phyloP scores from a whole-genome alignment of 1,140 invertebrate species.

The Aradophagus sp. region DNA sequence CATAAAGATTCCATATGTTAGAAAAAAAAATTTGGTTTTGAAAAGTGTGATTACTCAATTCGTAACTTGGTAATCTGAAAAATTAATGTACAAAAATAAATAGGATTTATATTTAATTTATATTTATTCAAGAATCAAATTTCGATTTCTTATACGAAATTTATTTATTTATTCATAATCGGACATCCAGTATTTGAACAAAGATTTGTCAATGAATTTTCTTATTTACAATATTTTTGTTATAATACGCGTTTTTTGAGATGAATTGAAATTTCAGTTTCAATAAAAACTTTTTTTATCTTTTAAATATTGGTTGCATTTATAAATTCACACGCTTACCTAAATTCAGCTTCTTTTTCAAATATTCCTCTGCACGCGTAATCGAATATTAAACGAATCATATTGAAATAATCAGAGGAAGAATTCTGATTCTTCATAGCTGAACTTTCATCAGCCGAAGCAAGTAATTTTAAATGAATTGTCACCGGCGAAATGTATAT shows the following conservation, averaged over 20 bases:
- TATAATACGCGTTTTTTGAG: too few species aligned
- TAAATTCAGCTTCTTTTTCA: slow-evolving; percentile 76
- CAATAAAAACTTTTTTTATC: too few species aligned
- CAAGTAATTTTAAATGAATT: slow-evolving; percentile 80
- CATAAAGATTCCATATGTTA: slow-evolving; percentile 83
- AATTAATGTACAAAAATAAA: slow-evolving; percentile 12
- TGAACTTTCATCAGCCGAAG: slow-evolving; percentile 59
- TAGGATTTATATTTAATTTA: slow-evolving; percentile 2
- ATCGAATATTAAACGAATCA: slow-evolving; percentile 63
- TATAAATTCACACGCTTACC: slow-evolving; percentile 62
- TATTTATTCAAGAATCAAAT: slow-evolving; percentile 3
- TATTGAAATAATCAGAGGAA: slow-evolving; percentile 58
- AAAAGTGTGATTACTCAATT: slow-evolving; percentile 80
- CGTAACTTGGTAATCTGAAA: slow-evolving; percentile 86
- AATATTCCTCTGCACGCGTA: slow-evolving; percentile 64
- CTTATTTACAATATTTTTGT: too few species aligned
- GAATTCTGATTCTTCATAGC: slow-evolving; percentile 37
- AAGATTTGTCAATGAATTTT: too few species aligned
- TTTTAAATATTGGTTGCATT: too few species aligned
- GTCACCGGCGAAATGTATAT: slow-evolving; percentile 82
- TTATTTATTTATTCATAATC: too few species aligned
- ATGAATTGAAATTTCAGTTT: too few species aligned
- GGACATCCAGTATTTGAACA: too few species aligned
- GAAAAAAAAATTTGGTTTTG: slow-evolving; percentile 77
- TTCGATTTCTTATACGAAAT: not conserved